Conservation (phyloP, 2,888 invertebrate genomes). For the Nasonovia ribisnigri region DNA sequence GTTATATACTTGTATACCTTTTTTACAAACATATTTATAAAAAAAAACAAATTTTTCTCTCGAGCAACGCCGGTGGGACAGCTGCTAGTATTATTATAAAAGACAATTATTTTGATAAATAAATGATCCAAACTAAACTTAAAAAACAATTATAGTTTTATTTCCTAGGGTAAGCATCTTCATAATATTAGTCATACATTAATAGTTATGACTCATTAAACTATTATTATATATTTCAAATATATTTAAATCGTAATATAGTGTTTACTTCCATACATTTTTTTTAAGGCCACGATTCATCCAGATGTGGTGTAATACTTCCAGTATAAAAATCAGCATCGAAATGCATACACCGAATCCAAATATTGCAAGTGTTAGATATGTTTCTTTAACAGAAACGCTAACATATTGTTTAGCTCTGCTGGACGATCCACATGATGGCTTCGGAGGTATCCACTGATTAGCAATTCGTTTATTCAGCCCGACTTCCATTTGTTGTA, state of each 20-base stretch:
- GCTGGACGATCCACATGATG: constrained; percentile 72
- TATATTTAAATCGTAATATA: neutral
- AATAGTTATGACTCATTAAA: neutral
- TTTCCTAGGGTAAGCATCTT: neutral
- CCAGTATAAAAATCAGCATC: neutral
- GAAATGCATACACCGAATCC: constrained; percentile 13
- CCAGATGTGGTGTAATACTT: constrained; percentile 4
- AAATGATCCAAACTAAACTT: neutral
- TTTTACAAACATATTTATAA: too few relatives aligned
- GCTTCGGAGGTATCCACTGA: constrained; percentile 74
- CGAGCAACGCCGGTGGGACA: too few relatives aligned
- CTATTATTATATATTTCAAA: neutral
- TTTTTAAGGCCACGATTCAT: neutral
- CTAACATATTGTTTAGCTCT: constrained; percentile 29
- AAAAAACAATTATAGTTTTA: neutral
- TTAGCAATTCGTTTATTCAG: constrained; percentile 73
- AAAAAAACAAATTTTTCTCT: too few relatives aligned
- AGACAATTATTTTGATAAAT: neutral
- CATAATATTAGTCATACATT: neutral
- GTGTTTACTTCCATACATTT: neutral
- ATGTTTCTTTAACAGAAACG: constrained; percentile 67
- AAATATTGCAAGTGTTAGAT: constrained; percentile 66
- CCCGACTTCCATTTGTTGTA: constrained; percentile 27
- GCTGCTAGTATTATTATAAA: too few relatives aligned
- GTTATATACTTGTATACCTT: too few relatives aligned